Evolutionary conservation across 2,113 vertebrate species (phyloP).

Genomic region (Madoqua kirkii): DNA sequence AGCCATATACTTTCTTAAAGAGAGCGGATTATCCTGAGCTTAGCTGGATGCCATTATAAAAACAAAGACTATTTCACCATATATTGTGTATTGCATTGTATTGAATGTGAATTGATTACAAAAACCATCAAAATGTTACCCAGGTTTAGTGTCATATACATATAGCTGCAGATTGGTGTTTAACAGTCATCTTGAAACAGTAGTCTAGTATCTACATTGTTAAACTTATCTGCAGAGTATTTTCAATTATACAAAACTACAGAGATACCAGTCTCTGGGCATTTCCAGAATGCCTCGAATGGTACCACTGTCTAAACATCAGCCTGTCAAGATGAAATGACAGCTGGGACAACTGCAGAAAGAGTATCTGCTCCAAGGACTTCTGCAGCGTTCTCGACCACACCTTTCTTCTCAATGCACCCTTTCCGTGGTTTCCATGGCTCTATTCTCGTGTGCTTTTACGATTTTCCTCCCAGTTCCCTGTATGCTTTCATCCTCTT

Average conservation of each 20-base stretch:
- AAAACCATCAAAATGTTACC: slow-evolving; percentile 11
- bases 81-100: neutral
- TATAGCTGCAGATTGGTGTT: neutral
- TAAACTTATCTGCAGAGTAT: neutral
- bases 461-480: neutral
- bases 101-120: neutral
- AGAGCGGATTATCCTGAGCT: neutral
- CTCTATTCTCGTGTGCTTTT: neutral
- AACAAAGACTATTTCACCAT: neutral
- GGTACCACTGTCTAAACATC: neutral
- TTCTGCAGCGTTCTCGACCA: neutral
- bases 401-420: neutral
- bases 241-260: neutral
- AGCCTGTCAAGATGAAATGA: neutral
- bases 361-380: neutral
- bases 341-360: slow-evolving; percentile 3
- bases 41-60: neutral
- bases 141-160: neutral
- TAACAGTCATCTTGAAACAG: neutral
- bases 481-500: neutral
- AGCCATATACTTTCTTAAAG: neutral
- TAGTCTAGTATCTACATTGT: neutral
- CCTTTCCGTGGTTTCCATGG: neutral
- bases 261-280: neutral
- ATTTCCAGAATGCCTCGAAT: neutral